Evolutionary conservation across 2,797 vertebrate species (phyloP), one percentile per base, ranked within the genome.

Genomic region (Hypotaenidia philippensis): DNA sequence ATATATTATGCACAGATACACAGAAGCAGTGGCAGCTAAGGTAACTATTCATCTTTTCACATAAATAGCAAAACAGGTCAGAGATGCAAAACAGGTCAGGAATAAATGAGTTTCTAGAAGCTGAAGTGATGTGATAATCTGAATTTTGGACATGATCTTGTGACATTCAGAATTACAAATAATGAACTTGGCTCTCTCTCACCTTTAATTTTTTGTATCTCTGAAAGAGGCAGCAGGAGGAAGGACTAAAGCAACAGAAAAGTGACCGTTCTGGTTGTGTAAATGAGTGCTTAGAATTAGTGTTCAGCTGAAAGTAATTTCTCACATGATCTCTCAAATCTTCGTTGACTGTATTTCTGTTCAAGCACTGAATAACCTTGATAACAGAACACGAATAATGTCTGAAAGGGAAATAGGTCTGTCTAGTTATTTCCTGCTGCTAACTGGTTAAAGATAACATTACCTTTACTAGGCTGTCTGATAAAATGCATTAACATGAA

Each of bases 81-180:
- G 81, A 94, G 94, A 88, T 93, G 90, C 87, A 95, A 87, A 96
- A 44, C 81, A 34, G 70, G 79, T 91, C 89, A 95, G 45, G 93
- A 95, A 78, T 82, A 95, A 89, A 84, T 69, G 60, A 81, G 78
- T 91, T 96, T 90, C 78, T 89, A 71, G 79, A 89, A 91, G 56
- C 63, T 89, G 75, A 94, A 95, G 84, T 87, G 64, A 85, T 93
- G 68, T 68, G 91, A 77, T 91, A 85, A 85, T 85, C 68, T 92
- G 79, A 88, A 89, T 87, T 95, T 95, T 96, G 79, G 75, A 91
- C 95, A 87, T 64, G 44, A 84, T 90, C 69, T 68, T 91, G 31
- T 94, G 86, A 56, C 61, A 76, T 91, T 89, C 49, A 61, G 60
- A 89, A 60, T 86, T 83, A 64, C 2, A 38, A 83, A 85, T 85